Evolutionary conservation across 2,113 vertebrate genomes (phyloP), one percentile per base, ranked within the genome.

Genomic region (Otocyon megalotis): DNA sequence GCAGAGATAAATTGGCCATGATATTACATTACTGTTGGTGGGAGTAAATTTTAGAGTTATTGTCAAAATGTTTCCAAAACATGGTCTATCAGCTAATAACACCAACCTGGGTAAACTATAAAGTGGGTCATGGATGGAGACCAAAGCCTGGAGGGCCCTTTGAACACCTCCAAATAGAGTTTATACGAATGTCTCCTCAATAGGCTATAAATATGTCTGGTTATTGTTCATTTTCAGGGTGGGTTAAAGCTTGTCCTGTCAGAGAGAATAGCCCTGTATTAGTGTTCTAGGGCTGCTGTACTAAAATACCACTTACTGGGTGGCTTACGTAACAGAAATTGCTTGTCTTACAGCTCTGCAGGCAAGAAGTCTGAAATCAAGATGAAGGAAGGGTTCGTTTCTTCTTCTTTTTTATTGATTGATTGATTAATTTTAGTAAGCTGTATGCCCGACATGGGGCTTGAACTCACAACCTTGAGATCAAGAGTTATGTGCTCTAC

Each of bases 141-240:
- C 15, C 11, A 76, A 93, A 67, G 11, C 17, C 13, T 83, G n/a
- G 16, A 82, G 71, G 62, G 20, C 17, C 35, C 43, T 92, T 93
- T 72, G 62, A 91, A 82, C 58, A 88, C 19, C 60, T 58, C 53
- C 89, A 89, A 74, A 56, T 80, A 56, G 20, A 12, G 28, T 89
- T 88, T 72, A n/a, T 69, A 65, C 32, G 65, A 65, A 93, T 35
- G 9, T 71, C 43, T 93, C 63, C 50, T 82, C 63, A 82, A 28
- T 26, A 77, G n/a, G 62, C n/a, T 83, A 24, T 58, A 88, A 56
- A 63, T 60, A 54, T 26, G 6, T 82, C 58, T 72, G 54, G 32
- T 60, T 67, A 54, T 82, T 80, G 48, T 93, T 91, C 74, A 30
- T 93, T 94, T 96, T 80, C 37, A 60, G 77, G n/a, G 88, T 62